Conservation (phyloP, 2,797 vertebrate genomes). For the Somateria mollissima region DNA sequence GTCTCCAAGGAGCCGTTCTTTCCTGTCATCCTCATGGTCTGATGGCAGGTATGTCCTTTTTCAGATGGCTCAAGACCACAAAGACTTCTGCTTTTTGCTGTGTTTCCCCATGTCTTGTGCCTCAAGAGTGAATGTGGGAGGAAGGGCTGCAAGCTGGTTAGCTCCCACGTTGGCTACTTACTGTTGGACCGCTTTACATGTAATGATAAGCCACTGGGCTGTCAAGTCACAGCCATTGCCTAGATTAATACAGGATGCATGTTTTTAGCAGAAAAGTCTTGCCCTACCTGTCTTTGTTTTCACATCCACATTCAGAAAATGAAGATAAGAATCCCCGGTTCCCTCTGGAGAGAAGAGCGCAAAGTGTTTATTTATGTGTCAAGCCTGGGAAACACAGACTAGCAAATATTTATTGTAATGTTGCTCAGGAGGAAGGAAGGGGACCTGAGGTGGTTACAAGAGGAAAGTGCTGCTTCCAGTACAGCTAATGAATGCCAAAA, state of each 20-base stretch:
- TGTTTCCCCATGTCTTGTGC: not conserved
- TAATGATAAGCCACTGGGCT: not conserved
- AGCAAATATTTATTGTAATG: not conserved
- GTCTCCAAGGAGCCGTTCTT: not conserved
- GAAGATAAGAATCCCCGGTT: not conserved
- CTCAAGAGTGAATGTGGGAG: fast-evolving
- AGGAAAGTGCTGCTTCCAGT: not conserved
- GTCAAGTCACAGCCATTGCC: not conserved
- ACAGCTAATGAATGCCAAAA: not conserved
- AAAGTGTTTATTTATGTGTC: not conserved
- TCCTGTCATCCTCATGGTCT: not conserved
- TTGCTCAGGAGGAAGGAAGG: not conserved
- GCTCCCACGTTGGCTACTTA: not conserved
- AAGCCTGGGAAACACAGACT: not conserved
- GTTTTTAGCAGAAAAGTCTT: not conserved
- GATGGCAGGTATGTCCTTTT: not conserved
- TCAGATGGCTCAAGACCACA: not conserved
- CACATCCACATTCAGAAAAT: not conserved
- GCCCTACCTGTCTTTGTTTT: not conserved
- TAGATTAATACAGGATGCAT: not conserved
- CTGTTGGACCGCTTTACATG: not conserved
- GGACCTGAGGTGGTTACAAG: not conserved
- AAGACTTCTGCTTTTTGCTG: not conserved
- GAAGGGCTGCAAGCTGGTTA: not conserved
- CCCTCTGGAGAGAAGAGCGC: not conserved